These are phyloP conservation scores for Eclectus roratus DNA, from an alignment of 2,113 vertebrate species.

Conservation along the genomic window DNA sequence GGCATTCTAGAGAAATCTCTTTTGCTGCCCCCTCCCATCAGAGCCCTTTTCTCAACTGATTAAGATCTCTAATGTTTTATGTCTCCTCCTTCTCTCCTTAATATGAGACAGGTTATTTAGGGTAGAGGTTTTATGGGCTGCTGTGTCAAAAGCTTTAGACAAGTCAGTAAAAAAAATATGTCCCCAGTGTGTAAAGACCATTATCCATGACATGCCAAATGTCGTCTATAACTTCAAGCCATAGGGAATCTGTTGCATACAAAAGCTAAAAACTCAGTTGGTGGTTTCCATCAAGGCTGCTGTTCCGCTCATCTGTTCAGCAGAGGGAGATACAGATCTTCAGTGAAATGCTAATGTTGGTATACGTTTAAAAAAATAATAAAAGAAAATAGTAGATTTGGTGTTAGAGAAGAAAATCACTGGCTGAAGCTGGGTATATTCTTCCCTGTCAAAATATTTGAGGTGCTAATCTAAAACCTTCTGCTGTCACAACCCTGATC, in stretches of 20 bases:
- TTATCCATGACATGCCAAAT: conserved; percentile 62
- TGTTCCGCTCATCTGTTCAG: conserved; percentile 47
- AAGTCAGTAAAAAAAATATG: conserved; percentile 55
- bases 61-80: conserved; percentile 49
- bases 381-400: not conserved
- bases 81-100: conserved; percentile 24
- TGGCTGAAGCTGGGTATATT: not conserved
- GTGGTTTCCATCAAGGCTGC: conserved; percentile 6
- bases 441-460: not conserved
- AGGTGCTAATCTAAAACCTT: not conserved
- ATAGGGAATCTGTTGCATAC: conserved; percentile 1
- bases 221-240: conserved; percentile 60
- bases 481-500: not conserved
- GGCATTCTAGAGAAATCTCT: conserved; percentile 12
- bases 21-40: not conserved
- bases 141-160: conserved; percentile 67
- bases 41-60: conserved; percentile 42
- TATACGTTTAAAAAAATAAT: not conserved
- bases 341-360: conserved; percentile 22
- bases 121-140: conserved; percentile 50
- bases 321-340: conserved; percentile 60
- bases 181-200: conserved; percentile 26
- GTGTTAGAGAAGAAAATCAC: not conserved
- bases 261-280: conserved; percentile 43
- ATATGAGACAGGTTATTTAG: conserved; percentile 40